Evolutionary conservation across 2,113 vertebrate species (phyloP), one percentile per base, ranked within the genome.

Genomic region (Chaetodon trifascialis): DNA sequence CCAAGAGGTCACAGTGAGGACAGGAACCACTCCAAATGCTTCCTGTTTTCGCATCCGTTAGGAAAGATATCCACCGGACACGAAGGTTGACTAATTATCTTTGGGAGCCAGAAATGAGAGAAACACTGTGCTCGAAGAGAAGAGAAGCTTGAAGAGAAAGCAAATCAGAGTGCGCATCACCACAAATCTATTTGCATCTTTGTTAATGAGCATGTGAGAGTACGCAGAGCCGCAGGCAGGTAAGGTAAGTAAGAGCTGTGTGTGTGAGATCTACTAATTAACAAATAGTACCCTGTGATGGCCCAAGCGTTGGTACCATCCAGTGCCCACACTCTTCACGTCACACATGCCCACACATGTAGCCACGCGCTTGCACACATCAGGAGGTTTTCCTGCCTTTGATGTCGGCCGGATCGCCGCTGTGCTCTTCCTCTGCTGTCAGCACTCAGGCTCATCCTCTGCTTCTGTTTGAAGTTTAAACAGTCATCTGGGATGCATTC

Each of bases 391-490:
- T 30, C 12, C 25, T 19, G 16, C 14, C 49, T 76, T 75, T 84
- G 59, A 77, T 85, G 59, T 79, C 76, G 17, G 17, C 23, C 73
- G 72, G 76, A 73, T 47, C 54, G 64, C 65, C 16, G 6, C 58
- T 42, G 44, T 63, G 73, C 54, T 67, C 44, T 21, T 60, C 73
- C 78, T 85, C 38, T 67, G 42, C 68, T 81, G 72, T 69, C 71
- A 66, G 69, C 62, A 16, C 64, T 70, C 21, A 16, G 70, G 21
- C 40, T 83, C 72, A 25, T 79, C 42, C 9, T 12, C 21, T n/a
- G 54, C 49, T 49, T 69, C 54, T 72, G 72, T 88, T 84, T 90
- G 77, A 88, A 84, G 71, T 79, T 66, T 60, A 70, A 86, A 84
- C 44, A 49, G 54, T 74, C 72, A 51, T 78, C 75, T 59, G 71